Evolutionary conservation across 2,888 invertebrate genomes (phyloP).

Genomic region (Parnassius apollo): DNA sequence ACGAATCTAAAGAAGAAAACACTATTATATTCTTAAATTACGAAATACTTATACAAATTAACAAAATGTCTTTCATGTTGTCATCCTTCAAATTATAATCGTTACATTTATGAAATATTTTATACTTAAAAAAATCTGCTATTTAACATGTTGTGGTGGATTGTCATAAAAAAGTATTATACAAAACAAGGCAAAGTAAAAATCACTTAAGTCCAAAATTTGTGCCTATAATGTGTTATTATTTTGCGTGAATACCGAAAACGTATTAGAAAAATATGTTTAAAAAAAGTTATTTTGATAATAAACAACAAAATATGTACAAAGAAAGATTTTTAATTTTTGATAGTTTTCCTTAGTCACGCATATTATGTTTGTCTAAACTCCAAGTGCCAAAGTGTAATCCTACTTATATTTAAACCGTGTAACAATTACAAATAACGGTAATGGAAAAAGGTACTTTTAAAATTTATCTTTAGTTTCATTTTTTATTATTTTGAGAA

Average conservation of each 20-base stretch:
- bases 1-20: slow-evolving; percentile 81
- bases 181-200: slow-evolving; percentile 19
- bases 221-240: slow-evolving; percentile 13
- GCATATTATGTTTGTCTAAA: slow-evolving; percentile 38
- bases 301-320: too few species aligned
- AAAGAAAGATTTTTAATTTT: slow-evolving; percentile 1
- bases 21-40: slow-evolving; percentile 77
- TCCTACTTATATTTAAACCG: slow-evolving; percentile 59
- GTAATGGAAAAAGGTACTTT: slow-evolving; percentile 65
- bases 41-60: slow-evolving; percentile 77
- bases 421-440: slow-evolving; percentile 68
- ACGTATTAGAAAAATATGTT: background rate
- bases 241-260: slow-evolving; percentile 17
- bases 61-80: slow-evolving; percentile 77
- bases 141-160: background rate
- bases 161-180: background rate
- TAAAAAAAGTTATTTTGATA: background rate
- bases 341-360: slow-evolving; percentile 45
- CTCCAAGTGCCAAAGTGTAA: slow-evolving; percentile 59
- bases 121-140: slow-evolving; percentile 32
- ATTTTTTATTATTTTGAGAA: slow-evolving; percentile 71
- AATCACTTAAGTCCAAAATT: slow-evolving; percentile 24
- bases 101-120: slow-evolving; percentile 1
- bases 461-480: slow-evolving; percentile 55
- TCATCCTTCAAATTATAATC: slow-evolving; percentile 46